Percentiles rank a stretch among this genome's conserved stretches.
Evolutionary conservation across 2,797 vertebrate genomes (phyloP).

Genomic region (Sorex maritimensis): DNA sequence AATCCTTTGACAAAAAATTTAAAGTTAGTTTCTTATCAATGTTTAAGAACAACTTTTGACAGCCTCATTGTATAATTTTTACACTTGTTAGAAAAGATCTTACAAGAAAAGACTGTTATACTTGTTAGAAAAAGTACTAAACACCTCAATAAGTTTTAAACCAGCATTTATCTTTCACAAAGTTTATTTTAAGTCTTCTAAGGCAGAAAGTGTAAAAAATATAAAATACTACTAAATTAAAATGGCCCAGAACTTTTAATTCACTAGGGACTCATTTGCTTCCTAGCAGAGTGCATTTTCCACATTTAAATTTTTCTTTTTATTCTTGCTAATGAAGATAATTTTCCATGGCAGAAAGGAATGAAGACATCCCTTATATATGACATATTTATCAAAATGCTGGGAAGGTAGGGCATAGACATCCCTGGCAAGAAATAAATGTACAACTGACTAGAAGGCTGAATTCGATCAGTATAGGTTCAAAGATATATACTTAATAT

Average conservation of each 20-base stretch:
- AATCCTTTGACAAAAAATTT: conserved; percentile 49
- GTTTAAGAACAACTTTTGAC: background rate
- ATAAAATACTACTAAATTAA: conserved; percentile 71
- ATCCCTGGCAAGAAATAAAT: background rate
- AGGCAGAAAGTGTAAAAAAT: conserved; percentile 78
- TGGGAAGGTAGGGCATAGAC: conserved; percentile 14
- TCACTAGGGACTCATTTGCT: conserved; percentile 67
- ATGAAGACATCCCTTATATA: conserved; percentile 64
- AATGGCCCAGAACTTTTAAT: conserved; percentile 76
- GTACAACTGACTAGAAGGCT: conserved; percentile 57
- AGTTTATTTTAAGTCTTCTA: conserved; percentile 58
- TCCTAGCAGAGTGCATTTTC: conserved; percentile 74
- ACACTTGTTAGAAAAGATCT: conserved; percentile 50
- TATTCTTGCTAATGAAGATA: conserved; percentile 74
- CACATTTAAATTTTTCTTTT: conserved; percentile 62
- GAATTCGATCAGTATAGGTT: conserved; percentile 65
- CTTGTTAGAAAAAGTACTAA: conserved; percentile 78
- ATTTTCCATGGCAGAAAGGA: conserved; percentile 76
- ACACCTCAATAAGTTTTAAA: conserved; percentile 78
- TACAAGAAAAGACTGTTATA: conserved; percentile 19
- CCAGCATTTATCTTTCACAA: conserved; percentile 63
- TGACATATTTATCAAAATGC: conserved; percentile 64
- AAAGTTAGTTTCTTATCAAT: conserved; percentile 65
- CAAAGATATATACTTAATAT: conserved; percentile 36
- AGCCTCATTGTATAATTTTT: conserved; percentile 44